Evolutionary conservation across 2,888 invertebrate species (phyloP).

Genomic region (Chrysolina americana): DNA sequence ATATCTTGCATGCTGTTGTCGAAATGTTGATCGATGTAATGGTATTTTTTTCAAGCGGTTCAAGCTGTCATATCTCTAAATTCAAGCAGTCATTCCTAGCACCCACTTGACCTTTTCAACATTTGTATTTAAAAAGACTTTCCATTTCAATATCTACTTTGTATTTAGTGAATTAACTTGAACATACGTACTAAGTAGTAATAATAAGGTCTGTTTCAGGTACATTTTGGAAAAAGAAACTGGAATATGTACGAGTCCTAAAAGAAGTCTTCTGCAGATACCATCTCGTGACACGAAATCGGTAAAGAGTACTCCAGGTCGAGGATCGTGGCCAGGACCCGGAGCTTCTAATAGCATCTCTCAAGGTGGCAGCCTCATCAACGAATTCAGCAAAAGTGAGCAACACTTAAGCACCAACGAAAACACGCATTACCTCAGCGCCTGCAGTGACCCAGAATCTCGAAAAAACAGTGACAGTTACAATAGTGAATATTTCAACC

Average conservation of each 20-base stretch:
- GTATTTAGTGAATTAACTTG: no score
- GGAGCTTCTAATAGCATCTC: slow-evolving; percentile 74
- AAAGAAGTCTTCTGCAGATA: slow-evolving; percentile 76
- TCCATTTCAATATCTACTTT: no score
- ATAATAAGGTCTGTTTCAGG: slow-evolving; percentile 2
- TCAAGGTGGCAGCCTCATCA: slow-evolving; percentile 65
- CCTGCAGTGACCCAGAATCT: slow-evolving; percentile 68
- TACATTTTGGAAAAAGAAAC: slow-evolving; percentile 69
- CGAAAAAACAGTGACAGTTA: slow-evolving; percentile 66
- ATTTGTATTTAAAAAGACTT: no score
- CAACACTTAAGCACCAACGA: slow-evolving; percentile 78
- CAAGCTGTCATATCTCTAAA: no score
- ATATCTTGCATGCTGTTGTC: no score
- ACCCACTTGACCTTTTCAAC: no score
- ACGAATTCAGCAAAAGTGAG: slow-evolving; percentile 87
- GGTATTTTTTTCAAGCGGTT: no score
- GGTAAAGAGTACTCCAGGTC: slow-evolving; percentile 82
- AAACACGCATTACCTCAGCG: slow-evolving; percentile 73
- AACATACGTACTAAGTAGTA: no score
- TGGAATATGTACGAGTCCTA: slow-evolving; percentile 64
- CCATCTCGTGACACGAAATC: slow-evolving; percentile 82
- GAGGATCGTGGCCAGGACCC: slow-evolving; percentile 91
- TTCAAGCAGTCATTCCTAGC: no score
- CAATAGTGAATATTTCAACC: slow-evolving; percentile 64
- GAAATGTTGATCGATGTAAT: no score